These are phyloP conservation scores for Anoplolepis gracilipes DNA, from an alignment of 1,140 invertebrate genomes.

Conservation along the genomic window DNA sequence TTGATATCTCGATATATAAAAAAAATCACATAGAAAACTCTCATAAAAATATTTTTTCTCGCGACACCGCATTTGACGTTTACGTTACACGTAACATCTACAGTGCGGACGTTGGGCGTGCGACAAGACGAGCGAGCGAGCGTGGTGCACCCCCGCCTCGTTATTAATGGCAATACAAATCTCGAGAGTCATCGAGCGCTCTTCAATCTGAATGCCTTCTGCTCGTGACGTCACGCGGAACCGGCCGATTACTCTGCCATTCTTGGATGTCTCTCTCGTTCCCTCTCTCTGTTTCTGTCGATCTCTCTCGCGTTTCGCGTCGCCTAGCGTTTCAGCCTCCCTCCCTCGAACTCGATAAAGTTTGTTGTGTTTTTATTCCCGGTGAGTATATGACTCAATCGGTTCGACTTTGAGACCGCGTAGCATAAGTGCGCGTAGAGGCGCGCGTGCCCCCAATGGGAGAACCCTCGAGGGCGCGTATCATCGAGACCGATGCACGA, in stretches of 20 bases:
- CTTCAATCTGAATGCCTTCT: slow-evolving; percentile 86
- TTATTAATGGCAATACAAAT: slow-evolving; percentile 86
- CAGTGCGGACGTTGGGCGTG: not conserved
- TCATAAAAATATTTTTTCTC: not conserved
- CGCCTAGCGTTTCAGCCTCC: not conserved
- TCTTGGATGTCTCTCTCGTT: slow-evolving; percentile 47
- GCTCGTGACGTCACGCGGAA: slow-evolving; percentile 83
- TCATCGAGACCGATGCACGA: slow-evolving; percentile 24
- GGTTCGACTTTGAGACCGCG: slow-evolving; percentile 79
- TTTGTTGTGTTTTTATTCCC: slow-evolving; percentile 84
- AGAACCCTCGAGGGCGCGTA: slow-evolving; percentile 69
- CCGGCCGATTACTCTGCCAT: slow-evolving; percentile 54
- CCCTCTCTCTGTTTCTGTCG: not conserved
- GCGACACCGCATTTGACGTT: not conserved
- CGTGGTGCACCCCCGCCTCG: slow-evolving; percentile 75
- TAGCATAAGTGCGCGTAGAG: slow-evolving; percentile 54
- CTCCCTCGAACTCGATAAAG: slow-evolving; percentile 28
- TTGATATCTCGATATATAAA: no score
- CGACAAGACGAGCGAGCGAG: slow-evolving; percentile 10
- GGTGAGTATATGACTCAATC: slow-evolving; percentile 83
- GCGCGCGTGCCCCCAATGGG: slow-evolving; percentile 76
- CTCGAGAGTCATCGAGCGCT: slow-evolving; percentile 85
- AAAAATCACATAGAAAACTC: not conserved
- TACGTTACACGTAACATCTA: not conserved
- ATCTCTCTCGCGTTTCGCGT: not conserved